Percentiles rank a stretch among this genome's conserved stretches.
Conservation (phyloP, 1,140 invertebrate genomes). For the Drosophila nasuta region DNA sequence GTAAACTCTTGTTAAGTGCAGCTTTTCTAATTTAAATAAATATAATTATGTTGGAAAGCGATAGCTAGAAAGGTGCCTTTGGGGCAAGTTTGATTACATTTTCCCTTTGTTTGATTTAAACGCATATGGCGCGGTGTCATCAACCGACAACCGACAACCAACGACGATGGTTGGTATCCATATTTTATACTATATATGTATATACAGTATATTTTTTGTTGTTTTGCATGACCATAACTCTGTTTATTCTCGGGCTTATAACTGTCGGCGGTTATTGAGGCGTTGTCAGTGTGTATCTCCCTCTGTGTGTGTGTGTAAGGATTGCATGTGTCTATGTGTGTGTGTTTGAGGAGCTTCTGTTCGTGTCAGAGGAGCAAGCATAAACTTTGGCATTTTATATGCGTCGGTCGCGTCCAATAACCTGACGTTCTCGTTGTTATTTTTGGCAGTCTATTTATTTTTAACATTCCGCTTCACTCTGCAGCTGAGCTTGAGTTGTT, state of each 20-base stretch:
- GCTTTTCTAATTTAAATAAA: no score
- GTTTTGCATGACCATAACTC: conserved; percentile 23
- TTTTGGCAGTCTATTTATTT: conserved; percentile 62
- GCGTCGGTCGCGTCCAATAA: conserved; percentile 38
- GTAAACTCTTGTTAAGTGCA: no score
- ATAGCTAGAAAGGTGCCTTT: neutral
- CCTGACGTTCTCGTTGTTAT: conserved; percentile 39
- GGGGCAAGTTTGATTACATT: no score
- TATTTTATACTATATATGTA: no score
- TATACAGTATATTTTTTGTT: neutral
- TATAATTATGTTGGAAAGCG: no score
- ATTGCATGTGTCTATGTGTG: neutral
- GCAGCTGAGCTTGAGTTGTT: conserved; percentile 13
- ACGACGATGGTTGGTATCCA: no score
- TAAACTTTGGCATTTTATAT: conserved; percentile 66
- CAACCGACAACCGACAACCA: neutral
- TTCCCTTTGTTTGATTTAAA: conserved; percentile 17
- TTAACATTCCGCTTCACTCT: conserved; percentile 27
- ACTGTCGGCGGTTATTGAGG: neutral
- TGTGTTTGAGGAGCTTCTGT: neutral
- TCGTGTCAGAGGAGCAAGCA: conserved; percentile 36
- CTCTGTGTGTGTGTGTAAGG: neutral
- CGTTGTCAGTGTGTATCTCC: neutral
- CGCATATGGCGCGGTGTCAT: conserved; percentile 12
- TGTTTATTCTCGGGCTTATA: conserved; percentile 14